Evolutionary conservation across 2,113 vertebrate species (phyloP), one percentile per base, ranked within the genome.

Genomic region (Phylloscopus trochilus): DNA sequence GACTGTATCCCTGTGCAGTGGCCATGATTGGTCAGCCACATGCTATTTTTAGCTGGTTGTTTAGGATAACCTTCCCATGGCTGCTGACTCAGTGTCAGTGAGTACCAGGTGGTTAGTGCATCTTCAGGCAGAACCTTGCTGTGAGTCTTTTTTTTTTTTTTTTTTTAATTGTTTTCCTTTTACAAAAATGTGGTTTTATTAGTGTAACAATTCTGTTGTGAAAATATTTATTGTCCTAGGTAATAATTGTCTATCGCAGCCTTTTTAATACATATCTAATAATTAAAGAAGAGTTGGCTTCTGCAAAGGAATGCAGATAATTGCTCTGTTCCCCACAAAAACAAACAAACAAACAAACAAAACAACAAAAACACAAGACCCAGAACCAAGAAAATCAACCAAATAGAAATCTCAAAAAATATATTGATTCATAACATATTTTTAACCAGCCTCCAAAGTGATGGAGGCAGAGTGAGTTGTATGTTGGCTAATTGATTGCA

Each of bases 21-120:
- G 44, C 74, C 10, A 1, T 69, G 79, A 55, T 74, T 90, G 91
- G 74, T 91, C 84, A 95, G 43, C 39, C 55, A 31, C 13, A 1
- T 1, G 1, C 75, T 96, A 93, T 90, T 94, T 92, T 95, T 97
- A 91, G 67, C 62, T 83, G 33, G 43, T 77, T 90, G 74, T 95
- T 95, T 51, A 90, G 89, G 90, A 49, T 96, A 95, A 94, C 90
- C 93, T 95, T 95, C 78, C 85, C 27, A 4, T 90, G 90, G 90
- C 87, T 92, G 94, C 80, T 96, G 76, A 80, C 59, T 94, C 70
- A 47, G 73, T 81, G 49, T 55, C 77, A 84, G 59, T 51, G 87
- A 74, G 59, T 88, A 83, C 93, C 87, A 95, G 91, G 58, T 95
- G 87, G 43, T 83, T 74, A 80, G 39, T 83, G 75, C 82, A 87